Percentiles rank a stretch among this genome's conserved stretches.
Conservation (phyloP, 2,113 vertebrate species). For the Brachirus orientalis region DNA sequence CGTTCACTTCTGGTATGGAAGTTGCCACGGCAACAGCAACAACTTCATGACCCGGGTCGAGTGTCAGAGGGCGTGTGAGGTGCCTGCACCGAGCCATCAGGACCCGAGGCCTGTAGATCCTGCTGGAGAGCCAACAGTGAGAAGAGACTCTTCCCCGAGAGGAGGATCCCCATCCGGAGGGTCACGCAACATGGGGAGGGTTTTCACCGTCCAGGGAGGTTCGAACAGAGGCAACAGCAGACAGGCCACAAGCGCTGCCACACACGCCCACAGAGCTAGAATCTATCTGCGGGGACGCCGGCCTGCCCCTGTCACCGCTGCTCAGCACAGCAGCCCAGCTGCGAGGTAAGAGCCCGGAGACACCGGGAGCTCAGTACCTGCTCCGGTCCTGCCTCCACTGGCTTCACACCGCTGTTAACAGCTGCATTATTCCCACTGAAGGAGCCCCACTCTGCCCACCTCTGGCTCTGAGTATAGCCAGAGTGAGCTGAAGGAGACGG, state of each 20-base stretch:
- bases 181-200: slow-evolving; percentile 57
- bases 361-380: slow-evolving; percentile 12
- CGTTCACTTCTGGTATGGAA: slow-evolving; percentile 94
- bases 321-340: slow-evolving; percentile 66
- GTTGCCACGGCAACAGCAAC: slow-evolving; percentile 93
- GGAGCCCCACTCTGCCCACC: slow-evolving; percentile 16
- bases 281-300: slow-evolving; percentile 37
- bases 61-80: slow-evolving; percentile 84
- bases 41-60: slow-evolving; percentile 88
- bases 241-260: slow-evolving; percentile 61
- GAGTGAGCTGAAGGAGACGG: background rate
- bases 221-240: slow-evolving; percentile 4
- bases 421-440: slow-evolving; percentile 19
- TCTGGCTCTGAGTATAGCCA: slow-evolving; percentile 3
- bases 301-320: slow-evolving; percentile 37
- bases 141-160: slow-evolving; percentile 18
- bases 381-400: background rate
- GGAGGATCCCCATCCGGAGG: slow-evolving; percentile 23
- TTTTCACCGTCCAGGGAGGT: slow-evolving; percentile 55
- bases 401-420: no score
- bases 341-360: slow-evolving; percentile 78
- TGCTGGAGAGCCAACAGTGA: background rate
- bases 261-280: slow-evolving; percentile 63
- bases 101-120: background rate
- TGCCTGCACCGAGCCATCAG: background rate